These are phyloP conservation scores for Macaria liturata DNA, from an alignment of 2,888 invertebrate genomes.

Conservation along the genomic window DNA sequence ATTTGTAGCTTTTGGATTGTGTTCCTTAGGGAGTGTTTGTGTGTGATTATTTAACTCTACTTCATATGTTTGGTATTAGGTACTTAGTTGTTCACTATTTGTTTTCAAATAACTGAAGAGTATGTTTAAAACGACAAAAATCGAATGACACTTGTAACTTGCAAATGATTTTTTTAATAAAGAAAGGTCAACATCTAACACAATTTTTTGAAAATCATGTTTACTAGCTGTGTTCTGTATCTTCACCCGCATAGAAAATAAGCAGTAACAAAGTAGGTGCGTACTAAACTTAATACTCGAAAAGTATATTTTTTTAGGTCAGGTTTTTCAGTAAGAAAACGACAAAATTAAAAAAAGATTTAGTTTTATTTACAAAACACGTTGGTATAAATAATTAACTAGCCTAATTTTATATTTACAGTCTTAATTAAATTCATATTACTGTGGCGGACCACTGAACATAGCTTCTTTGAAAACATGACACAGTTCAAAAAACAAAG, in stretches of 20 bases:
- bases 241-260: too few relatives aligned
- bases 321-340: conserved; percentile 14
- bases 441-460: conserved; percentile 11
- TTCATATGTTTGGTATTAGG: conserved; percentile 7
- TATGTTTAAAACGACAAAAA: neutral
- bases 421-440: conserved; percentile 56
- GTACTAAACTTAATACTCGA: too few relatives aligned
- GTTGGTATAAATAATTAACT: conserved; percentile 75
- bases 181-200: too few relatives aligned
- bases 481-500: conserved; percentile 32
- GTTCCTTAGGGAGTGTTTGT: conserved; percentile 24
- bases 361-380: conserved; percentile 75
- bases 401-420: conserved; percentile 78
- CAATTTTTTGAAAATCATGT: too few relatives aligned
- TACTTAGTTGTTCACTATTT: neutral
- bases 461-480: conserved; percentile 25
- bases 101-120: neutral
- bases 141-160: neutral
- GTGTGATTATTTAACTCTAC: conserved; percentile 21
- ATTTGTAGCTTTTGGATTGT: neutral
- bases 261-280: too few relatives aligned
- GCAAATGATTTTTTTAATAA: neutral
- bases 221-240: too few relatives aligned
- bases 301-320: too few relatives aligned
- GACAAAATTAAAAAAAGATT: conserved; percentile 42